phyloP scores from a whole-genome alignment of 1,140 invertebrate genomes.

The Cardiocondyla obscurior region DNA sequence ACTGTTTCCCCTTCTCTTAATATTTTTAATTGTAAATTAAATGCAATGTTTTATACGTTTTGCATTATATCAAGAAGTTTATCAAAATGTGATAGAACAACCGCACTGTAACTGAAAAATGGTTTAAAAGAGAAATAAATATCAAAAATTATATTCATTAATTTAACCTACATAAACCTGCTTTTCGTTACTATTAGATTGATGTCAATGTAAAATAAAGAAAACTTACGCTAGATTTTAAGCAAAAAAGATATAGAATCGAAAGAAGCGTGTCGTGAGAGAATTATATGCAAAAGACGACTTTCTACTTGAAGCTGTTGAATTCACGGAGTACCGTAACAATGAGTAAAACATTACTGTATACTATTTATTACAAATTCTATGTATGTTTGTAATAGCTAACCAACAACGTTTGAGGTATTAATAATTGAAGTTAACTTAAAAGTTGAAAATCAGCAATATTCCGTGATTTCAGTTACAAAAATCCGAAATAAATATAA shows the following conservation, averaged over 20 bases:
- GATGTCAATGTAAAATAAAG: constrained; percentile 15
- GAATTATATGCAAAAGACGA: constrained; percentile 37
- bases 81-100: neutral
- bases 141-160: constrained; percentile 42
- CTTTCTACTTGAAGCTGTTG: constrained; percentile 26
- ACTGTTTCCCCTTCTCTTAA: neutral
- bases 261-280: constrained; percentile 29
- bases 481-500: neutral
- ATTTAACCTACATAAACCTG: constrained; percentile 34
- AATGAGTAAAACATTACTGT: neutral
- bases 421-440: neutral
- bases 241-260: constrained; percentile 16
- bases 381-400: neutral
- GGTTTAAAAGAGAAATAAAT: constrained; percentile 54
- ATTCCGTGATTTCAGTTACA: constrained; percentile 19
- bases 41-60: neutral
- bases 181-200: constrained; percentile 14
- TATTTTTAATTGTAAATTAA: constrained; percentile 13
- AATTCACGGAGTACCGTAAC: constrained; percentile 20
- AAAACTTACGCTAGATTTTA: constrained; percentile 28
- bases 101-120: neutral
- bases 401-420: neutral
- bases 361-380: neutral
- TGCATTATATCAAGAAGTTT: neutral
- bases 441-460: neutral